Base-by-base conservation (phyloP, 2,888 invertebrate genomes). In the Stenchaetothrips biformis region DNA sequence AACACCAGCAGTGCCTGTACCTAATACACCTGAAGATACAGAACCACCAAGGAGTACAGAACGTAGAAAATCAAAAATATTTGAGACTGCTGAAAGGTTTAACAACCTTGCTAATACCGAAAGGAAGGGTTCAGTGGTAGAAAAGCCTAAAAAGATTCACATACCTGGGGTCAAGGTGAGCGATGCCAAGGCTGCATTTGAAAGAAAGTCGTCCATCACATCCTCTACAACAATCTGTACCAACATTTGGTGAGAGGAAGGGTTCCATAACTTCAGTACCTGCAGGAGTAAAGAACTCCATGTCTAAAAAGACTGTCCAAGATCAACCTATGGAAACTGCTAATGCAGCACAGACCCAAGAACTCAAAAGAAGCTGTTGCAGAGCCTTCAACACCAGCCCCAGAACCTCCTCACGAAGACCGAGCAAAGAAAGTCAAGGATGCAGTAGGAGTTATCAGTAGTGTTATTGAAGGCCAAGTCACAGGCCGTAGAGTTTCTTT, bases 161-260 rank as follows among this genome's bases (percentile, higher is more conserved):
- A 93, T 95, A 85, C 93, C 95, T 49, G 90, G 90, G 53, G 94
- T 95, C 21, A 95, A 93, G 86, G 95, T 96, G 0, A 94, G 94
- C 80, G 95, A 93, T 85, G 95, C 94, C 83, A 95, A 95, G 84
- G 93, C 93, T 84, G 95, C 94, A 84, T 96, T 95, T 85, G 95
- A 96, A 86, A 89, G 94, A 80, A 92, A 93, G 92, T 79, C 88
- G 92, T 74, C 86, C 85, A 7, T 89, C 88, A 81, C 82, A 9
- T 81, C 81, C 78, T 21, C 25, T 21, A 80, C 48, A 77, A 25
- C 86, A 87, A 87, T 84, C 86, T 2, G 85, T 86, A 2, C 85
- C 87, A 18, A 25, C 67, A 11, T 8, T 25, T 25, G 11, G 21
- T 74, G 67, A 74, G 25, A 74, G 67, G 25, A 74, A 74, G 25